Conservation (phyloP, 2,797 vertebrate species). For the Sebastes ruberrimus region DNA sequence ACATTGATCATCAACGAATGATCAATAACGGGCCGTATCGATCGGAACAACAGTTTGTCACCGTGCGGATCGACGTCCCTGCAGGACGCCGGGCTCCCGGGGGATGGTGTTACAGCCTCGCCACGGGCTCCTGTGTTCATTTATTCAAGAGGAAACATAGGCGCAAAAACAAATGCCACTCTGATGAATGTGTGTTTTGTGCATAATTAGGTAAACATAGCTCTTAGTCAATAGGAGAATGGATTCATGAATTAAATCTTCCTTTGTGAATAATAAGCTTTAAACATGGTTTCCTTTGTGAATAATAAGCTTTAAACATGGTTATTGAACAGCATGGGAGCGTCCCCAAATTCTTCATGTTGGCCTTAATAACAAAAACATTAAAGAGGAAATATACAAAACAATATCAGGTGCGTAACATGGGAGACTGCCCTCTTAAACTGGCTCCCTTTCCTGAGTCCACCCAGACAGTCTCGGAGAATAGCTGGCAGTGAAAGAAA, state of each 20-base stretch:
- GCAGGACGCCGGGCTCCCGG: slow-evolving; percentile 42
- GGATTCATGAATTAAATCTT: slow-evolving; percentile 71
- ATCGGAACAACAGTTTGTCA: slow-evolving; percentile 72
- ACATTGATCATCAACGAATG: slow-evolving; percentile 70
- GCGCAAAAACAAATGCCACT: slow-evolving; percentile 67
- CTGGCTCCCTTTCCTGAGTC: slow-evolving; percentile 15
- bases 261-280: slow-evolving; percentile 34
- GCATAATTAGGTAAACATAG: slow-evolving; percentile 76
- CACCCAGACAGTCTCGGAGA: slow-evolving; percentile 40
- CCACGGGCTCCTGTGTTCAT: slow-evolving; percentile 49
- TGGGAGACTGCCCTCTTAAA: background rate
- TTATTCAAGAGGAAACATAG: slow-evolving; percentile 64
- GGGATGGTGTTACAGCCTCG: slow-evolving; percentile 49
- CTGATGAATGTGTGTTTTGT: slow-evolving; percentile 75
- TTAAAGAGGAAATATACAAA: background rate
- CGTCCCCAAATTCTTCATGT: slow-evolving; percentile 25
- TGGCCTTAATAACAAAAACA: slow-evolving; percentile 12
- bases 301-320: slow-evolving; percentile 61
- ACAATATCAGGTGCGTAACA: background rate
- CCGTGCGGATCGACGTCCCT: slow-evolving; percentile 42
- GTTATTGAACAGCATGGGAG: slow-evolving; percentile 38
- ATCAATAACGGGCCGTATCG: slow-evolving; percentile 72
- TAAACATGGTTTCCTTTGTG: slow-evolving; percentile 46
- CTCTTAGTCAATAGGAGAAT: slow-evolving; percentile 69
- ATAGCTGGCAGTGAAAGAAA: slow-evolving; percentile 56